phyloP scores from a whole-genome alignment of 2,797 vertebrate species.

The Spea hammondii region DNA sequence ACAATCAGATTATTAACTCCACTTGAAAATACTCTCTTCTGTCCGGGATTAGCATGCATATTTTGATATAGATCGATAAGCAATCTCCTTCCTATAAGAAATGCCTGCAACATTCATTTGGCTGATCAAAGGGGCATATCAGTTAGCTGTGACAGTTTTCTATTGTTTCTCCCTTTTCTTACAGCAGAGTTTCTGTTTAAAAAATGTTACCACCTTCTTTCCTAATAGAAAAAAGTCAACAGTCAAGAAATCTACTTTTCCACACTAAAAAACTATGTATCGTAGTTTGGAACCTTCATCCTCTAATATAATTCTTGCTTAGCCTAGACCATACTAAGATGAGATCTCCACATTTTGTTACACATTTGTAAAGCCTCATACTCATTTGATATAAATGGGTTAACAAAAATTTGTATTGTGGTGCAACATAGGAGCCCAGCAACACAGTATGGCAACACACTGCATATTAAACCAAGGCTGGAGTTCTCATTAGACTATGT shows the following conservation, averaged over 20 bases:
- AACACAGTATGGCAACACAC: too few relatives aligned
- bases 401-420: too few relatives aligned
- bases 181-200: conserved; percentile 80
- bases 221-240: conserved; percentile 87
- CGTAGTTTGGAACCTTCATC: conserved; percentile 5
- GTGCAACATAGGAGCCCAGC: too few relatives aligned
- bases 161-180: conserved; percentile 90
- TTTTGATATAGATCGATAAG: conserved; percentile 99
- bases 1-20: conserved; percentile 99
- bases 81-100: conserved; percentile 99
- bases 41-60: conserved; percentile 99
- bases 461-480: too few relatives aligned
- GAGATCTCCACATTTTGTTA: too few relatives aligned
- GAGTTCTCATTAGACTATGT: too few relatives aligned
- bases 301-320: background rate
- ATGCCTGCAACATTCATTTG: conserved; percentile 99
- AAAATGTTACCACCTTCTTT: conserved; percentile 71
- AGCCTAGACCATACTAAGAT: conserved; percentile 8
- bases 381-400: too few relatives aligned
- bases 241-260: conserved; percentile 87
- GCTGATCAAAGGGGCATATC: conserved; percentile 97
- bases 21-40: conserved; percentile 96
- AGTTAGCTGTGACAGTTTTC: conserved; percentile 86
- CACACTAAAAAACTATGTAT: conserved; percentile 54
- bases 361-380: too few relatives aligned